Percentiles rank a stretch among this genome's conserved stretches.
phyloP scores from a whole-genome alignment of 2,888 invertebrate species.

The Labia minor region DNA sequence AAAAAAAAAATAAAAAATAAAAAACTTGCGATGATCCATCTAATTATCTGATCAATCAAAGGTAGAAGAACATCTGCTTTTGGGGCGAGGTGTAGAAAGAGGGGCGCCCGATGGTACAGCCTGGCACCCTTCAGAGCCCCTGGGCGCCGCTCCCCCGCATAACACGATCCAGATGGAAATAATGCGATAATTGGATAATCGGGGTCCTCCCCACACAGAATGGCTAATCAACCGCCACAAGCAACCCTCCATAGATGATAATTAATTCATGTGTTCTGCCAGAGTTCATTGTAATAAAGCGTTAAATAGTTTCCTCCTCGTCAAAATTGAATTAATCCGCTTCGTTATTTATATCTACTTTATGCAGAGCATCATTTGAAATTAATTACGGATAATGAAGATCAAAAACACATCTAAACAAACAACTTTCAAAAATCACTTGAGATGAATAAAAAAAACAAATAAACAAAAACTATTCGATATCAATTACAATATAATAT shows the following conservation, averaged over 20 bases:
- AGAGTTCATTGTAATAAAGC: not conserved
- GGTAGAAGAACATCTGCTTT: constrained; percentile 2
- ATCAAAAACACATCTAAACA: too few species aligned
- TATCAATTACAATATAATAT: too few species aligned
- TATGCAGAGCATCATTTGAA: too few species aligned
- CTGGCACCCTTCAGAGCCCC: not conserved
- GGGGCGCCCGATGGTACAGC: not conserved
- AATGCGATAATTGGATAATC: constrained; percentile 13
- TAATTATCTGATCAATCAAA: constrained; percentile 13
- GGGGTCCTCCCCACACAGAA: constrained; percentile 1
- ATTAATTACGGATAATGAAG: too few species aligned
- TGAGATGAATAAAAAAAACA: too few species aligned
- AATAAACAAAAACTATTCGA: too few species aligned
- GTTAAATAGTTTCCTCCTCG: not conserved
- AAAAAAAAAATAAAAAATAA: constrained; percentile 3
- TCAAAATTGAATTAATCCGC: not conserved
- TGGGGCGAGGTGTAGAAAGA: not conserved
- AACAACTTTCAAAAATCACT: too few species aligned
- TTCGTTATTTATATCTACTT: not conserved
- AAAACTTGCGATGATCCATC: constrained; percentile 8
- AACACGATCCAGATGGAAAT: constrained; percentile 8
- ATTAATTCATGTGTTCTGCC: not conserved
- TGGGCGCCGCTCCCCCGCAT: not conserved
- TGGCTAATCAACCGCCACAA: not conserved
- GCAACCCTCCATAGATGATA: not conserved